phyloP scores from a whole-genome alignment of 2,888 invertebrate species.

The Drosophila maculinotata region DNA sequence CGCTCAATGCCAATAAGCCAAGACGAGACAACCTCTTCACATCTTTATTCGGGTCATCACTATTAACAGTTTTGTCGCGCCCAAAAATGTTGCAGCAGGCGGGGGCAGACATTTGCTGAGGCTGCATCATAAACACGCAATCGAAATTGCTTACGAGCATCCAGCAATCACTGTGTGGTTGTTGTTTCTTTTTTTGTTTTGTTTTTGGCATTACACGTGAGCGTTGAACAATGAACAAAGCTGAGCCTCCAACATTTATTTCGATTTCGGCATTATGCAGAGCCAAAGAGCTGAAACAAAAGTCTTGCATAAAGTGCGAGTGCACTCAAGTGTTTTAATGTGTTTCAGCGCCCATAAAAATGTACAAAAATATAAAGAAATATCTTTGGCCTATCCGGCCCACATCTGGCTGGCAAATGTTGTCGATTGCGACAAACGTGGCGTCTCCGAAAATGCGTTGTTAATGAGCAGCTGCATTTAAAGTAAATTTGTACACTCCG shows the following conservation, averaged over 20 bases:
- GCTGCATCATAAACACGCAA: slow-evolving; percentile 33
- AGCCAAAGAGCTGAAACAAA: slow-evolving; percentile 20
- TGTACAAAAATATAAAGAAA: slow-evolving; percentile 2
- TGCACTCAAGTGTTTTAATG: slow-evolving; percentile 37
- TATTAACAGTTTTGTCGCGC: slow-evolving; percentile 44
- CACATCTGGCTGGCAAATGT: not conserved
- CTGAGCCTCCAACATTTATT: slow-evolving; percentile 19
- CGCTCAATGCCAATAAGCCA: slow-evolving; percentile 32
- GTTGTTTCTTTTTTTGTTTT: too few relatives aligned
- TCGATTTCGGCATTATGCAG: slow-evolving; percentile 27
- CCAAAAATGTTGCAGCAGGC: slow-evolving; percentile 23
- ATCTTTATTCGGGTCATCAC: slow-evolving; percentile 37
- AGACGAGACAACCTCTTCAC: slow-evolving; percentile 15
- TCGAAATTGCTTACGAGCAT: slow-evolving; percentile 21
- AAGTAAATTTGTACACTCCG: not conserved
- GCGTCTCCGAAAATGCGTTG: not conserved
- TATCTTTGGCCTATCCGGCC: slow-evolving; percentile 1
- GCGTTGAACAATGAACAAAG: slow-evolving; percentile 31
- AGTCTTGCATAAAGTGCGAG: slow-evolving; percentile 55
- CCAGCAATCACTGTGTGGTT: too few relatives aligned
- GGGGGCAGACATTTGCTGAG: slow-evolving; percentile 14
- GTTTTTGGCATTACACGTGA: slow-evolving; percentile 45
- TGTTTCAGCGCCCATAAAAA: slow-evolving; percentile 27
- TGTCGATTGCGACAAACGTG: not conserved
- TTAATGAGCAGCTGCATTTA: slow-evolving; percentile 18